Evolutionary conservation across 2,888 invertebrate genomes (phyloP), one percentile per base, ranked within the genome.

Genomic region (Chaetoderma sp.): DNA sequence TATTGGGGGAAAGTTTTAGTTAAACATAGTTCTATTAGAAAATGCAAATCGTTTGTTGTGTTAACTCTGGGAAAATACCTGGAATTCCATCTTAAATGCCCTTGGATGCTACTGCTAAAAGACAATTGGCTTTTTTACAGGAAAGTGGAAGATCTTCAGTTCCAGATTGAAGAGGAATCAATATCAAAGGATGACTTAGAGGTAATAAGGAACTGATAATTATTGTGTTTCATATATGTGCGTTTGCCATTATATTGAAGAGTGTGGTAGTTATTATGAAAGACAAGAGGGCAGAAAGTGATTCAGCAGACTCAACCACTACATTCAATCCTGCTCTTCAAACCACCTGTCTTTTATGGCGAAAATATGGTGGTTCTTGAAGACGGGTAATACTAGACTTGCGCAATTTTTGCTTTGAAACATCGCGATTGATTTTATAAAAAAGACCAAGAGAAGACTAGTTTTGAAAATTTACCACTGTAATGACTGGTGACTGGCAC

Each of bases 91-190:
- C n/a, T n/a, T n/a, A n/a, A n/a, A n/a, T n/a, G n/a, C n/a, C n/a
- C n/a, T n/a, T n/a, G n/a, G n/a, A n/a, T n/a, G n/a, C n/a, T n/a
- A n/a, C n/a, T n/a, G n/a, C n/a, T n/a, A n/a, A n/a, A n/a, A n/a
- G n/a, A n/a, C n/a, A n/a, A n/a, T n/a, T n/a, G n/a, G 30, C 25
- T 52, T 32, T 47, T 42, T 65, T 68, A 21, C 77, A 86, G 86
- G 69, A 83, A 81, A 76, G 91, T 92, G 4, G 96, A 96, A 88
- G 96, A 96, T 86, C 89, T 96, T 68, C 92, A 94, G 87, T 96
- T 96, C 84, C 85, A 93, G 64, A 92, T 94, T 71, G 97, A 97
- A 88, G 97, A 98, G 85, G 95, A 95, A 76, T 92, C 93, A 50
- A 93, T 96, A 78, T 91, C 91, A 78, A 94, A 93, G 85, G 93